Conservation (phyloP, 1,140 invertebrate genomes). For the Lepidurus couesii region DNA sequence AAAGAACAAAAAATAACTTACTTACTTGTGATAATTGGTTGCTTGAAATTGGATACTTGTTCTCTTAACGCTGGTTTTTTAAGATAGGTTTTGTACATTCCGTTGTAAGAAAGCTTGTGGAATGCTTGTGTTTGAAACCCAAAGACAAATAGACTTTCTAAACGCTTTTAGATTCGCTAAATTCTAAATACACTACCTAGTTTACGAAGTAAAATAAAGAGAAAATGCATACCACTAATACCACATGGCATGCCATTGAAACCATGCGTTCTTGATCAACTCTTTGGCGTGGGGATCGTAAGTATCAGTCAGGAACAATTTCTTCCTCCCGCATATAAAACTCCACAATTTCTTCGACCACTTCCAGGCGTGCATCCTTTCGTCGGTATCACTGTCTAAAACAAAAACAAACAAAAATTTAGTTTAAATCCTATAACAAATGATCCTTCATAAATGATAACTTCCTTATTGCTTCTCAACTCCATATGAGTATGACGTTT, state of each 20-base stretch:
- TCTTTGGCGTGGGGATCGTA: slow-evolving; percentile 30
- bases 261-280: too few species aligned
- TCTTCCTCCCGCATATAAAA: slow-evolving; percentile 96
- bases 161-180: too few species aligned
- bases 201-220: too few species aligned
- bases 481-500: slow-evolving; percentile 42
- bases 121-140: slow-evolving; percentile 8
- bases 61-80: background rate
- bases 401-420: slow-evolving; percentile 16
- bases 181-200: too few species aligned
- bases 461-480: slow-evolving; percentile 69
- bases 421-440: slow-evolving; percentile 7
- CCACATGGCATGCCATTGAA: too few species aligned
- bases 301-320: slow-evolving; percentile 59
- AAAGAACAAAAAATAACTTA: background rate
- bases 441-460: slow-evolving; percentile 38
- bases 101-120: background rate
- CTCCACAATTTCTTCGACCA: slow-evolving; percentile 92
- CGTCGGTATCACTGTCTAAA: slow-evolving; percentile 87
- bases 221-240: too few species aligned
- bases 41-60: background rate
- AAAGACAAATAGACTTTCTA: background rate
- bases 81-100: background rate
- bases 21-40: slow-evolving; percentile 13
- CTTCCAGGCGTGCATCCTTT: slow-evolving; percentile 73